These are phyloP conservation scores for Galago senegalensis DNA, from an alignment of 2,797 vertebrate genomes.

Conservation along the genomic window DNA sequence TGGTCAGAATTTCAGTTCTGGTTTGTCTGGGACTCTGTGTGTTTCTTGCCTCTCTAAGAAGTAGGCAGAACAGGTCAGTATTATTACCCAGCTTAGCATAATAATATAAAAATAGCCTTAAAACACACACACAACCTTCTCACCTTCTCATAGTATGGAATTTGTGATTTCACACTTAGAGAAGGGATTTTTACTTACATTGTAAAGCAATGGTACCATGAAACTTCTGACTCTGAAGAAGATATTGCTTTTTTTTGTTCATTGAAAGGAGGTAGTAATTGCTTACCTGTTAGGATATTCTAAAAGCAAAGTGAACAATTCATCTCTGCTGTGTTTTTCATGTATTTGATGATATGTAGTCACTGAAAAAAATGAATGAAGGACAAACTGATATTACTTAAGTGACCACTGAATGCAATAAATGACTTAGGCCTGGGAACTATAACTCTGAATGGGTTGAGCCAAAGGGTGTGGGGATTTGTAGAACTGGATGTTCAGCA, in stretches of 20 bases:
- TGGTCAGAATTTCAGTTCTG: constrained; percentile 17
- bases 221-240: background rate
- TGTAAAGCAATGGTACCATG: background rate
- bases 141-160: background rate
- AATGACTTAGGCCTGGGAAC: background rate
- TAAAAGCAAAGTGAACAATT: background rate
- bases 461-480: background rate
- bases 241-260: background rate
- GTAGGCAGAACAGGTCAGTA: constrained; percentile 12
- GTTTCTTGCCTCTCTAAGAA: background rate
- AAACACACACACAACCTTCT: background rate
- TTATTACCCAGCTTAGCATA: background rate
- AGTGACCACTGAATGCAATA: background rate
- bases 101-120: background rate
- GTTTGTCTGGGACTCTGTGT: background rate
- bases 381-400: background rate
- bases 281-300: background rate
- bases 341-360: background rate
- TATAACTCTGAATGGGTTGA: background rate
- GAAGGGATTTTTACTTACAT: background rate
- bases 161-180: background rate
- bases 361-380: background rate
- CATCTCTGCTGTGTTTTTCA: background rate
- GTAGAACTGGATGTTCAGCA: background rate
- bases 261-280: background rate